Conservation (phyloP, 30 jellyfish, hydroid and myxozoan genomes). For the Pseudorhiza aurosa region DNA sequence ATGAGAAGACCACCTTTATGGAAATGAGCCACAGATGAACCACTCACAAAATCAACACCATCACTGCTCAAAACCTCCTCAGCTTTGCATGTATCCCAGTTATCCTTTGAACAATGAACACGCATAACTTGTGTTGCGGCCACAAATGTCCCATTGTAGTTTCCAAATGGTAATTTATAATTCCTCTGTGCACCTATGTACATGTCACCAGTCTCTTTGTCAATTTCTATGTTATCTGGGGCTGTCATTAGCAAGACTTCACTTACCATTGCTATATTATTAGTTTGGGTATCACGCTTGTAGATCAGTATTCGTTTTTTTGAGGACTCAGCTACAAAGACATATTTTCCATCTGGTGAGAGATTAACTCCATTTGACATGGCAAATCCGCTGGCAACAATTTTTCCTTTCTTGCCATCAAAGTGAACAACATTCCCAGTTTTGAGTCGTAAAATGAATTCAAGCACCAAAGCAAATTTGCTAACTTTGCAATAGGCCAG, state of each 20-base stretch:
- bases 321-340: slow-evolving; percentile 51
- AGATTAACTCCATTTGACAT: slow-evolving; percentile 78
- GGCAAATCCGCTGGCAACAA: slow-evolving; percentile 25
- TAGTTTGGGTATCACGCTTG: slow-evolving; percentile 31
- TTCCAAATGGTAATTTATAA: slow-evolving; percentile 27
- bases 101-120: slow-evolving; percentile 15
- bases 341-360: slow-evolving; percentile 58
- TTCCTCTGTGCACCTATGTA: slow-evolving; percentile 65
- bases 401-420: slow-evolving; percentile 56
- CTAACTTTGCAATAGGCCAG: slow-evolving; percentile 51
- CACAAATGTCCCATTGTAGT: slow-evolving; percentile 35
- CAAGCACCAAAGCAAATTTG: neutral
- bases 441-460: slow-evolving; percentile 5
- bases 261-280: slow-evolving; percentile 3
- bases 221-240: slow-evolving; percentile 82
- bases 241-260: slow-evolving; percentile 20
- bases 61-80: slow-evolving; percentile 70
- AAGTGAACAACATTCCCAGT: slow-evolving; percentile 75
- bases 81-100: slow-evolving; percentile 38
- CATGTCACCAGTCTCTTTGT: slow-evolving; percentile 71
- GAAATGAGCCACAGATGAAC: slow-evolving; percentile 55
- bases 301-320: slow-evolving; percentile 11
- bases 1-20: slow-evolving; percentile 65
- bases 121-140: slow-evolving; percentile 71
- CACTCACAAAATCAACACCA: slow-evolving; percentile 81